Evolutionary conservation across 2,113 vertebrate species (phyloP).

Genomic region (Raphicerus campestris): DNA sequence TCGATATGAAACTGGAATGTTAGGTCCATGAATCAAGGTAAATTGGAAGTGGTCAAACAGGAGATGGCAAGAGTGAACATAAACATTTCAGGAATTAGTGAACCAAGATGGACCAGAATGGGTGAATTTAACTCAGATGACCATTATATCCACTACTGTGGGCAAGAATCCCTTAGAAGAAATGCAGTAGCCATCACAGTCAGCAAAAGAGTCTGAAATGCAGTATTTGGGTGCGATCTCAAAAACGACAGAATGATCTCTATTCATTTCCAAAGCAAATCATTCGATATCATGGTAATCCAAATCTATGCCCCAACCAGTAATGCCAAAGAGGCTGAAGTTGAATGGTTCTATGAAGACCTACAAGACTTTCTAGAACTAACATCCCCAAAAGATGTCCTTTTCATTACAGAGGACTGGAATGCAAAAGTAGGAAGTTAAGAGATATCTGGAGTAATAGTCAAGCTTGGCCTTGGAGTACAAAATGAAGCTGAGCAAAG

Average conservation of each 20-base stretch:
- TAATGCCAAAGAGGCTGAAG: neutral
- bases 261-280: neutral
- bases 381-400: accelerated
- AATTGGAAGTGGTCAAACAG: neutral
- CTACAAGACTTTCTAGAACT: neutral
- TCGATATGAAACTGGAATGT: neutral
- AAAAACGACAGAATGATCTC: neutral
- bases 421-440: neutral
- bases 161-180: neutral
- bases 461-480: neutral
- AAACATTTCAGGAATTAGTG: neutral
- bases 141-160: neutral
- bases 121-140: neutral
- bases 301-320: neutral
- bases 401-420: neutral
- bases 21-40: neutral
- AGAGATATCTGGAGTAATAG: neutral
- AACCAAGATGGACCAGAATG: neutral
- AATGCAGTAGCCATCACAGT: neutral
- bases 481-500: neutral
- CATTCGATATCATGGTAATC: neutral
- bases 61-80: neutral
- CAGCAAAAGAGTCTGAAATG: neutral
- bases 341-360: neutral
- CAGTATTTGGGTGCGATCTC: neutral